phyloP scores from a whole-genome alignment of 2,797 vertebrate genomes.

The Gymnothorax reevesii region DNA sequence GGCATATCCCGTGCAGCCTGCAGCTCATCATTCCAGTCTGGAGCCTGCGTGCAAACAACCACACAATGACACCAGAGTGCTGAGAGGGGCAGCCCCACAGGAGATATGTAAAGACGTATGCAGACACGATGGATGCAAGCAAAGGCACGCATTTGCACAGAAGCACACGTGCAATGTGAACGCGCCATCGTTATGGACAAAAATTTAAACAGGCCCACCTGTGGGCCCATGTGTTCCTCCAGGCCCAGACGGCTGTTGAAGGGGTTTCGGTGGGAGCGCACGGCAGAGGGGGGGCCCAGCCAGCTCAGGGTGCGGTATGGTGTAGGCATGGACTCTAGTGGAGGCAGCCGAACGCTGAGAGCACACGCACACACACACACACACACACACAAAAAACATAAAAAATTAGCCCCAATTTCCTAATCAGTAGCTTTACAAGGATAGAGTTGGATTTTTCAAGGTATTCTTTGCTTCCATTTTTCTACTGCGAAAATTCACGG shows the following conservation, averaged over 20 bases:
- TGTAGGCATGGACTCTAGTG: conserved; percentile 66
- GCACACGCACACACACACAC: conserved; percentile 3
- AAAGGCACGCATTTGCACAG: not conserved
- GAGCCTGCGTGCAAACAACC: conserved; percentile 54
- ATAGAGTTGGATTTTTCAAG: not conserved
- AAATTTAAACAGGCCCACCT: conserved; percentile 57
- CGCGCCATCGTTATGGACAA: not conserved
- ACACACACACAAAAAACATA: conserved; percentile 12
- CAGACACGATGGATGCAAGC: not conserved
- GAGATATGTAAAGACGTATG: not conserved
- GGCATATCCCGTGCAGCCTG: conserved; percentile 75
- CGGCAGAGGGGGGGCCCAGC: conserved; percentile 68
- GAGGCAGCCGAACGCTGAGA: conserved; percentile 57
- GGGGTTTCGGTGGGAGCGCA: conserved; percentile 68
- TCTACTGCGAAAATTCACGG: no score
- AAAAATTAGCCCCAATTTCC: not conserved
- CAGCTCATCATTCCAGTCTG: conserved; percentile 82
- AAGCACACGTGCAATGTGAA: conserved; percentile 10
- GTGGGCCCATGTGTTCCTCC: conserved; percentile 65
- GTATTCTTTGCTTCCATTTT: not conserved
- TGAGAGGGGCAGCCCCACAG: not conserved
- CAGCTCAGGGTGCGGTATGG: conserved; percentile 73
- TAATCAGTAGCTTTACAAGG: not conserved
- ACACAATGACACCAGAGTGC: conserved; percentile 6
- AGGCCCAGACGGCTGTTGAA: conserved; percentile 69